A percentile compares a stretch with the other conserved stretches of the same genome.
Evolutionary conservation across 2,113 vertebrate genomes (phyloP).

Genomic region (Montifringilla adamsi): DNA sequence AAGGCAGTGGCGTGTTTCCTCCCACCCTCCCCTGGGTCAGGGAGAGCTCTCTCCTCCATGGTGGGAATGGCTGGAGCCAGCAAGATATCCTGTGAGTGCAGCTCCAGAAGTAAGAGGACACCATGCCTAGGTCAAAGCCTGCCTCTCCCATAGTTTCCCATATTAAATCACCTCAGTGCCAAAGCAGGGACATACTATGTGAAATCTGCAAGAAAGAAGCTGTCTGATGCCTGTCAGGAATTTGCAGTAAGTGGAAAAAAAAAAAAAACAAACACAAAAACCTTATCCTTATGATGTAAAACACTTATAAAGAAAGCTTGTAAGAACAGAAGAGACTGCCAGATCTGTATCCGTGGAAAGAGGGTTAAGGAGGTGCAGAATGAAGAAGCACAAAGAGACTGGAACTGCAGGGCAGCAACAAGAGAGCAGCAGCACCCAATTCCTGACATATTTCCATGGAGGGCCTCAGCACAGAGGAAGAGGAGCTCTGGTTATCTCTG

Average conservation of each 20-base stretch:
- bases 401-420: background rate
- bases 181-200: background rate
- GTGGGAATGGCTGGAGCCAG: background rate
- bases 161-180: background rate
- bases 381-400: background rate
- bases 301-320: background rate
- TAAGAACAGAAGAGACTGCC: background rate
- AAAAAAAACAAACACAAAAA: accelerated
- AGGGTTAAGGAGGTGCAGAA: background rate
- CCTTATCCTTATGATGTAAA: background rate
- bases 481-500: background rate
- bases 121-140: background rate
- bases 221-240: background rate
- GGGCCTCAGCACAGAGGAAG: background rate
- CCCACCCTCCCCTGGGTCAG: background rate
- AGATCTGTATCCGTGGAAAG: background rate
- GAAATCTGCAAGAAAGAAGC: background rate
- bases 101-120: background rate
- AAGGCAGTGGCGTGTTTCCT: background rate
- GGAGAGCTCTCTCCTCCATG: background rate
- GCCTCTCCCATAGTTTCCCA: background rate
- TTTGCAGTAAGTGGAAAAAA: background rate
- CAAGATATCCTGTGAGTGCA: background rate
- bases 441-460: background rate
- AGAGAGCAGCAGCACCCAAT: background rate